These are phyloP conservation scores for Minunthozetes semirufus DNA, from an alignment of 2,888 invertebrate genomes.

Conservation along the genomic window DNA sequence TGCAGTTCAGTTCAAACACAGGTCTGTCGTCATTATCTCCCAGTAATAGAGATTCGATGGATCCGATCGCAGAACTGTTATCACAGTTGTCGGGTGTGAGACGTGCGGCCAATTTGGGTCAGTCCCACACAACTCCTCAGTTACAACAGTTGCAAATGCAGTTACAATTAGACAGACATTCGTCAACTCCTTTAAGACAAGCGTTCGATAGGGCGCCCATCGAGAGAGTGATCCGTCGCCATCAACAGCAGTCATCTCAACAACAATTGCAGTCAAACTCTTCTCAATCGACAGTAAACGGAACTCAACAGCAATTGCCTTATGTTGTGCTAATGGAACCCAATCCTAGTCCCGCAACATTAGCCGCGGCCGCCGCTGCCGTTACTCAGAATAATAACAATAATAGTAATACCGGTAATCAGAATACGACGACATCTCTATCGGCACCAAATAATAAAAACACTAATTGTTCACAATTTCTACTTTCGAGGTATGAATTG, in stretches of 20 bases:
- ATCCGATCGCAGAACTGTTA: conserved; percentile 84
- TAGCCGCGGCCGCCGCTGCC: conserved; percentile 9
- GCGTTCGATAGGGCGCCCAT: conserved; percentile 34
- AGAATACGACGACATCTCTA: conserved; percentile 9
- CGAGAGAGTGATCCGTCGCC: conserved; percentile 34
- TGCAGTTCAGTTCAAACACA: conserved; percentile 81
- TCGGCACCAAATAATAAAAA: conserved; percentile 3
- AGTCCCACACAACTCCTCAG: conserved; percentile 42
- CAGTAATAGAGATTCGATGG: conserved; percentile 77
- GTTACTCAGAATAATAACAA: background rate
- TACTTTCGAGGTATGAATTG: conserved; percentile 29
- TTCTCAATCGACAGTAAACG: conserved; percentile 9
- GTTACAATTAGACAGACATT: conserved; percentile 56
- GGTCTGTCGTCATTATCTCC: conserved; percentile 78
- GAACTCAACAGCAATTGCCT: conserved; percentile 31
- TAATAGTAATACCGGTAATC: conserved; percentile 20
- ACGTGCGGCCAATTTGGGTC: conserved; percentile 51
- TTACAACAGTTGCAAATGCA: conserved; percentile 93
- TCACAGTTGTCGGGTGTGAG: conserved; percentile 91
- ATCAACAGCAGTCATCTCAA: conserved; percentile 37
- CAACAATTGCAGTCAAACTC: conserved; percentile 8
- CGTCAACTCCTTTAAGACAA: conserved; percentile 9
- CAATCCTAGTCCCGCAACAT: conserved; percentile 28
- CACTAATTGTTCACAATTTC: conserved; percentile 26
- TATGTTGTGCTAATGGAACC: conserved; percentile 36